Percentiles rank a stretch among this genome's conserved stretches.
These are phyloP conservation scores for Phacellophora camtschatica DNA, from an alignment of 30 jellyfish, hydroid and myxozoan species.

Conservation along the genomic window DNA sequence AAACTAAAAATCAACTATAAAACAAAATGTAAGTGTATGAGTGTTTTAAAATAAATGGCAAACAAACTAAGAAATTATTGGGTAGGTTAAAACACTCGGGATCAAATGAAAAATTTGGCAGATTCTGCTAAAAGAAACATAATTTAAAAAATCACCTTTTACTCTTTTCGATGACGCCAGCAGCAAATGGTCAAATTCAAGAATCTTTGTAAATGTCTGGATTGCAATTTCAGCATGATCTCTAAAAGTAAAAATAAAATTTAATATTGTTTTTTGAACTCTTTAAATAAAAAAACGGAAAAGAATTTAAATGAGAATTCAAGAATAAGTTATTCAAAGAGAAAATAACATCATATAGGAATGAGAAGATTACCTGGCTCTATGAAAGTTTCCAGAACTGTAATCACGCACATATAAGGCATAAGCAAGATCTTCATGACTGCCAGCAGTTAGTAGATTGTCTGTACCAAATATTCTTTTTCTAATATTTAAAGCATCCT, in stretches of 20 bases:
- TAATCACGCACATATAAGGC: slow-evolving; percentile 92
- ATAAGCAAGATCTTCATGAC: slow-evolving; percentile 93
- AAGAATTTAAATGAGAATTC: not conserved
- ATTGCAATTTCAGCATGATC: slow-evolving; percentile 88
- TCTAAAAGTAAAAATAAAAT: slow-evolving; percentile 15
- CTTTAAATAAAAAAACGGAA: not conserved
- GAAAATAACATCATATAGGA: no score
- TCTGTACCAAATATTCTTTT: slow-evolving; percentile 60
- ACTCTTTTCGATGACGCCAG: slow-evolving; percentile 92
- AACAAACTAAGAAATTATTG: no score
- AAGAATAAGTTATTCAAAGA: no score
- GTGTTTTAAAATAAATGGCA: no score
- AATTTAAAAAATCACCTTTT: slow-evolving; percentile 42
- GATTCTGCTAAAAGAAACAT: not conserved
- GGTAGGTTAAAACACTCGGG: no score
- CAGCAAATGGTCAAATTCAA: slow-evolving; percentile 79
- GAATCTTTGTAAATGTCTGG: slow-evolving; percentile 47
- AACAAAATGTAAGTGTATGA: no score
- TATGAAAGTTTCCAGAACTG: slow-evolving; percentile 76
- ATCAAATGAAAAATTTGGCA: no score
- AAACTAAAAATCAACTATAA: no score
- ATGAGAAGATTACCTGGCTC: slow-evolving; percentile 65
- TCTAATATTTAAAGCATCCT: slow-evolving; percentile 79
- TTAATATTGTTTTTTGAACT: no score
- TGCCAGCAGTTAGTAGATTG: slow-evolving; percentile 79